Percentiles rank a stretch among this genome's conserved stretches.
phyloP scores from a whole-genome alignment of 1,140 invertebrate species.

The Scaptomyza pallida region DNA sequence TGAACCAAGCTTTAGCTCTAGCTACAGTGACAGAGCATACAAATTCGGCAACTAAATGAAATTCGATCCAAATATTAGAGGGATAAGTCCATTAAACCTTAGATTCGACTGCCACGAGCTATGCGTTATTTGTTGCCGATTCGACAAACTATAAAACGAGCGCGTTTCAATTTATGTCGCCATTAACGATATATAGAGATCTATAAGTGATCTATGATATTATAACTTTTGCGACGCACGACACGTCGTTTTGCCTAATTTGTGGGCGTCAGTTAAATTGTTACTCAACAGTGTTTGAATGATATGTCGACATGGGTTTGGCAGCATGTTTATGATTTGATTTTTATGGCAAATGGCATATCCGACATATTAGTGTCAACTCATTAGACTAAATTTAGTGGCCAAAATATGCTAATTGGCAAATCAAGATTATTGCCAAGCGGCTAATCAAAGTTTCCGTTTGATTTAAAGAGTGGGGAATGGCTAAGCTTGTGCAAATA shows the following conservation, averaged over 20 bases:
- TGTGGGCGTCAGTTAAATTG: constrained; percentile 45
- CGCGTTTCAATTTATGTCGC: constrained; percentile 69
- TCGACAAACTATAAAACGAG: constrained; percentile 56
- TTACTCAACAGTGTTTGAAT: constrained; percentile 27
- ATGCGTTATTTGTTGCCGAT: constrained; percentile 3
- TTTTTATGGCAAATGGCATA: constrained; percentile 33
- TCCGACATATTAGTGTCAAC: constrained; percentile 54
- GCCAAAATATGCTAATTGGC: constrained; percentile 66
- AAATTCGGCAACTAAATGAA: constrained; percentile 18
- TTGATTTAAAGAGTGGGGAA: constrained; percentile 34
- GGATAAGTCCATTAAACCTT: constrained; percentile 37
- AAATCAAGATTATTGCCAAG: constrained; percentile 36
- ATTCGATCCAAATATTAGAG: constrained; percentile 31
- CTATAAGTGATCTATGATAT: constrained; percentile 23
- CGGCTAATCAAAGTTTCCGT: constrained; percentile 50
- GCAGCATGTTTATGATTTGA: constrained; percentile 33
- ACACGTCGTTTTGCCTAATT: constrained; percentile 34
- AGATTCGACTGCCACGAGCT: constrained; percentile 18
- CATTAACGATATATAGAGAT: constrained; percentile 45
- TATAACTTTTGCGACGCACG: constrained; percentile 6
- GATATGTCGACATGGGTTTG: constrained; percentile 31
- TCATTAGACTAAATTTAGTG: constrained; percentile 68
- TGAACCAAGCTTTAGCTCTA: neutral
- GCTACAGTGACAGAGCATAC: constrained; percentile 16
- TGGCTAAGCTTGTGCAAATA: constrained; percentile 22